Percentiles rank a stretch among this genome's conserved stretches.
Conservation (phyloP, 2,113 vertebrate species). For the Recurvirostra avosetta region DNA sequence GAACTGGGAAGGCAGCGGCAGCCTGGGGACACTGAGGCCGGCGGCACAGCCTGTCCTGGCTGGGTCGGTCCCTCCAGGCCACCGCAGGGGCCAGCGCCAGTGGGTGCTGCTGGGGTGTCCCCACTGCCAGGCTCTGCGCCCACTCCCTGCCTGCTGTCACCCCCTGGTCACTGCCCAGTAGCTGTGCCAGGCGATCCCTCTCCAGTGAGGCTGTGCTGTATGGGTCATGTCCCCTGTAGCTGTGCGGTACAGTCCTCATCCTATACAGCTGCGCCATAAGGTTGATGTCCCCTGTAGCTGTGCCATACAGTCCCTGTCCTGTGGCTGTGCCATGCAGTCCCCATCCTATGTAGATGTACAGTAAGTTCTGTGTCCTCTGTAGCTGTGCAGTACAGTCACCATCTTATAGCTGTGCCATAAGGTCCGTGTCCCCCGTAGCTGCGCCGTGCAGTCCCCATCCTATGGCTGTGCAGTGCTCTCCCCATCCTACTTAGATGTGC, state of each 20-base stretch:
- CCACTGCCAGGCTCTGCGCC: accelerated
- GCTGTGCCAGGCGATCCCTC: neutral
- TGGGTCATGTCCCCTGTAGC: neutral
- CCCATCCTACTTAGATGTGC: neutral
- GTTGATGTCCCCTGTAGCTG: neutral
- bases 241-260: neutral
- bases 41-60: accelerated
- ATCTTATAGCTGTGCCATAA: neutral
- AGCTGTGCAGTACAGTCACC: too few relatives aligned
- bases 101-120: neutral
- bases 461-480: neutral
- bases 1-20: neutral
- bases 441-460: neutral
- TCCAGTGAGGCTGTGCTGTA: accelerated
- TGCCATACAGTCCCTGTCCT: neutral
- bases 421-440: too few relatives aligned
- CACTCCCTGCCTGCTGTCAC: neutral
- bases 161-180: neutral
- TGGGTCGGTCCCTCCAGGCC: neutral
- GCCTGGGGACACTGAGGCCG: accelerated
- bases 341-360: neutral
- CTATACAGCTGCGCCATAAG: neutral
- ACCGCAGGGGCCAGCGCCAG: accelerated
- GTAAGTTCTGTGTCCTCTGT: too few relatives aligned
- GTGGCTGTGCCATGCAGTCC: neutral